Conservation (phyloP, 2,888 invertebrate species). For the Rhogogaster chlorosoma region DNA sequence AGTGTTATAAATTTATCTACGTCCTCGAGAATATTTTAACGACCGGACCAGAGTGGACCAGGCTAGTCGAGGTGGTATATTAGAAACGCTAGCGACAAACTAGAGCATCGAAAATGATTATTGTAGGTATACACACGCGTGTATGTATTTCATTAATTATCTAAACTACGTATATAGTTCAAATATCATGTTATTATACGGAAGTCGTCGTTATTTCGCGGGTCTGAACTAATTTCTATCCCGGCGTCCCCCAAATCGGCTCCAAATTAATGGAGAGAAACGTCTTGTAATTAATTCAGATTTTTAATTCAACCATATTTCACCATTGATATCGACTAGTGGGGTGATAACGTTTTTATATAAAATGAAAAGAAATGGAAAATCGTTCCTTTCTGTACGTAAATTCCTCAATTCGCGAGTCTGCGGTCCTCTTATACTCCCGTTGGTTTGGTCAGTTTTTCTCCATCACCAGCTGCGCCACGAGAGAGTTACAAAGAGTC, state of each 20-base stretch:
- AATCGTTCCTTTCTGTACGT: no score
- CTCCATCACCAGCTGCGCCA: not conserved
- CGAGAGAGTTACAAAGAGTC: not conserved
- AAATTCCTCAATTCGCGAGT: not conserved
- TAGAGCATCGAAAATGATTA: constrained; percentile 13
- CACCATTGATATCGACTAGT: no score
- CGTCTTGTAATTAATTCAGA: no score
- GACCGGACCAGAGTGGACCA: not conserved
- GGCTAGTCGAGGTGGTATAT: not conserved
- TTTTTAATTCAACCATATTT: not conserved
- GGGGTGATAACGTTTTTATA: no score
- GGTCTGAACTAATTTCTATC: not conserved
- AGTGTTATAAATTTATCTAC: constrained; percentile 14
- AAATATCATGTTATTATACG: no score
- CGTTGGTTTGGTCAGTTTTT: not conserved
- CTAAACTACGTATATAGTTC: not conserved
- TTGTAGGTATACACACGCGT: not conserved
- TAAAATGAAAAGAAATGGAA: no score
- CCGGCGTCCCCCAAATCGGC: no score
- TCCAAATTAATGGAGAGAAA: no score
- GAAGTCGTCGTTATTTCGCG: no score
- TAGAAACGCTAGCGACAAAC: not conserved
- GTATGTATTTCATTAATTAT: not conserved
- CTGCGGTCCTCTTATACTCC: not conserved
- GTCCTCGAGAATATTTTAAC: constrained; percentile 13